Percentiles rank a stretch among this genome's conserved stretches.
phyloP scores from a whole-genome alignment of 1,140 invertebrate genomes.

The Bombus confusus region DNA sequence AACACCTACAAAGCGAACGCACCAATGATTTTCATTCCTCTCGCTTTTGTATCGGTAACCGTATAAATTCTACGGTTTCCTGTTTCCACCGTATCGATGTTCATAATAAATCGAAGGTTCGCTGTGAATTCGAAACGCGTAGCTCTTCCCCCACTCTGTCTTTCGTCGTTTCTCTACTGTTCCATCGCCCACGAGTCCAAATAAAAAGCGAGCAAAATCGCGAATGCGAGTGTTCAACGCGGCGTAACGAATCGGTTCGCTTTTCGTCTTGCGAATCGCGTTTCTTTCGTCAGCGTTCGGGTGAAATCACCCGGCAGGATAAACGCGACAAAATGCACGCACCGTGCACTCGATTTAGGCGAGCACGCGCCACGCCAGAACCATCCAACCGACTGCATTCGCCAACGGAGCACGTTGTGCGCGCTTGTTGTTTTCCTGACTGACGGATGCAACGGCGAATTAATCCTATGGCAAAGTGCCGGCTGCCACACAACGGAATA shows the following conservation, averaged over 20 bases:
- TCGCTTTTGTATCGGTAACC: background rate
- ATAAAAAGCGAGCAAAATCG: background rate
- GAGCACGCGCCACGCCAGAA: conserved; percentile 2
- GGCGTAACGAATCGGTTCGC: background rate
- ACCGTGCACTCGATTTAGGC: background rate
- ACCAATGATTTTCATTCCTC: background rate
- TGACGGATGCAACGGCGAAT: conserved; percentile 56
- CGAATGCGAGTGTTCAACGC: background rate
- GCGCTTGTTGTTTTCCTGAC: conserved; percentile 61
- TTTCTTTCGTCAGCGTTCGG: conserved; percentile 9
- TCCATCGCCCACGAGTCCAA: background rate
- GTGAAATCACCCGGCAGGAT: conserved; percentile 31
- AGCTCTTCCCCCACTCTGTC: background rate
- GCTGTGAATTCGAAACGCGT: background rate
- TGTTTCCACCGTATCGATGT: too few relatives aligned
- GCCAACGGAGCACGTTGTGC: conserved; percentile 9
- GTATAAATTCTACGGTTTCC: too few relatives aligned
- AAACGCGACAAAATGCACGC: conserved; percentile 2
- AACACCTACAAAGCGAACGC: background rate
- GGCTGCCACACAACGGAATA: conserved; percentile 54
- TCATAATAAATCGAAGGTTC: background rate
- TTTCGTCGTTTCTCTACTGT: background rate
- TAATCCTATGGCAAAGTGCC: conserved; percentile 51
- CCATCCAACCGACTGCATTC: conserved; percentile 13
- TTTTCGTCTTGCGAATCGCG: background rate